Evolutionary conservation across 2,888 invertebrate genomes (phyloP).

Genomic region (Drosophila stalkeri): DNA sequence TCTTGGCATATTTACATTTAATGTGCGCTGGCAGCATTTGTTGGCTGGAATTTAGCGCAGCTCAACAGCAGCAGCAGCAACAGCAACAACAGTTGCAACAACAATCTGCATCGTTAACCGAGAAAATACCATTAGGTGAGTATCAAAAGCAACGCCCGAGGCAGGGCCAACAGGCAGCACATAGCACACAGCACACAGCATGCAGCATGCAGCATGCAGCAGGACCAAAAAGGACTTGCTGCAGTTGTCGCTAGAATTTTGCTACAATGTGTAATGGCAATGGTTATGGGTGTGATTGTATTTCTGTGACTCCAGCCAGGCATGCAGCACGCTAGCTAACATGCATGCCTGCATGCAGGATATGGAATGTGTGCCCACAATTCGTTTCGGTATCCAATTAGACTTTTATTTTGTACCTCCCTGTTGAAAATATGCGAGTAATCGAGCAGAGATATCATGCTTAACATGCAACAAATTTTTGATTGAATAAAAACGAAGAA

Average conservation of each 20-base stretch:
- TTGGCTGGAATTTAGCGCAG: slow-evolving; percentile 79
- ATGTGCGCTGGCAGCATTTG: slow-evolving; percentile 79
- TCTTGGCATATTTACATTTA: slow-evolving; percentile 84
- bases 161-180: slow-evolving; percentile 16
- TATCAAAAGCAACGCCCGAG: slow-evolving; percentile 58
- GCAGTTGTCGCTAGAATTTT: slow-evolving; percentile 65
- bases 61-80: slow-evolving; percentile 56
- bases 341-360: slow-evolving; percentile 4
- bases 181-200: background rate
- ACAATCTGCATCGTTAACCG: slow-evolving; percentile 82
- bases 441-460: background rate
- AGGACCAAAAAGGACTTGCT: slow-evolving; percentile 35
- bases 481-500: background rate
- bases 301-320: slow-evolving; percentile 34
- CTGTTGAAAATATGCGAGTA: slow-evolving; percentile 4
- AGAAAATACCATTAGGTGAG: slow-evolving; percentile 85
- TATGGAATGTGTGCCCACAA: slow-evolving; percentile 35
- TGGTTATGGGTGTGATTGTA: slow-evolving; percentile 40
- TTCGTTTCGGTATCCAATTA: slow-evolving; percentile 22
- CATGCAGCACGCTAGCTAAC: slow-evolving; percentile 11
- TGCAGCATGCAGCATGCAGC: slow-evolving; percentile 7
- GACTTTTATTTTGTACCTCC: slow-evolving; percentile 2
- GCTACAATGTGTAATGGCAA: slow-evolving; percentile 63
- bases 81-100: slow-evolving; percentile 33
- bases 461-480: too few relatives aligned